These are phyloP conservation scores for Microdon myrmicae DNA, from an alignment of 2,888 invertebrate species.

Conservation along the genomic window DNA sequence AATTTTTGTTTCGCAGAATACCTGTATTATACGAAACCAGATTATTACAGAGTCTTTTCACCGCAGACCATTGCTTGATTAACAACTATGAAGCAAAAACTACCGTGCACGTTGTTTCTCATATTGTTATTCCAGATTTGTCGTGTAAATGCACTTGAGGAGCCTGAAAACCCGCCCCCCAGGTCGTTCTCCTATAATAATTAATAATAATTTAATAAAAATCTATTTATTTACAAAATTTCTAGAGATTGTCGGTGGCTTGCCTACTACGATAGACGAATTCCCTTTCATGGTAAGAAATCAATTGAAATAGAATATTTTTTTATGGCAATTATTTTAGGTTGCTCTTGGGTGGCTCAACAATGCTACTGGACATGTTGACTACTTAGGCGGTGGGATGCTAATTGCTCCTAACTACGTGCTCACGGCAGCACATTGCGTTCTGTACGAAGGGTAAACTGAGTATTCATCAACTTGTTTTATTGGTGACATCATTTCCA, in stretches of 20 bases:
- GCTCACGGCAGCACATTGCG: slow-evolving; percentile 18
- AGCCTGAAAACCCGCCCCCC: no score
- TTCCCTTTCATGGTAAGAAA: slow-evolving; percentile 18
- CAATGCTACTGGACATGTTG: background rate
- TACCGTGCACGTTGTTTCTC: no score
- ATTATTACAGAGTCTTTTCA: no score
- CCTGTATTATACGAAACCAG: no score
- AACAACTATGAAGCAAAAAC: no score
- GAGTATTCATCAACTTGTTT: background rate
- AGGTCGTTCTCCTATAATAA: no score
- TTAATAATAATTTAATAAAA: no score
- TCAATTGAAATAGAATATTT: background rate
- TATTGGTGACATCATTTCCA: background rate
- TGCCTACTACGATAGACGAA: background rate
- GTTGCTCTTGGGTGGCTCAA: slow-evolving; percentile 18
- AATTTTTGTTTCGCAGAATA: no score
- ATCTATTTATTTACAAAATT: no score
- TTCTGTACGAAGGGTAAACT: slow-evolving; percentile 5
- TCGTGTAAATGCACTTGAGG: no score
- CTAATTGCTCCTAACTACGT: slow-evolving; percentile 13
- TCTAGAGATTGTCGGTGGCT: background rate
- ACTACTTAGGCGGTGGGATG: slow-evolving; percentile 14
- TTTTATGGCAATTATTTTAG: background rate
- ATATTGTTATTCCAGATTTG: no score
- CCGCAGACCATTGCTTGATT: no score